A percentile compares a stretch with the other conserved stretches of the same genome.
Conservation (phyloP, 1,140 invertebrate species). For the Pogonomyrmex californicus region DNA sequence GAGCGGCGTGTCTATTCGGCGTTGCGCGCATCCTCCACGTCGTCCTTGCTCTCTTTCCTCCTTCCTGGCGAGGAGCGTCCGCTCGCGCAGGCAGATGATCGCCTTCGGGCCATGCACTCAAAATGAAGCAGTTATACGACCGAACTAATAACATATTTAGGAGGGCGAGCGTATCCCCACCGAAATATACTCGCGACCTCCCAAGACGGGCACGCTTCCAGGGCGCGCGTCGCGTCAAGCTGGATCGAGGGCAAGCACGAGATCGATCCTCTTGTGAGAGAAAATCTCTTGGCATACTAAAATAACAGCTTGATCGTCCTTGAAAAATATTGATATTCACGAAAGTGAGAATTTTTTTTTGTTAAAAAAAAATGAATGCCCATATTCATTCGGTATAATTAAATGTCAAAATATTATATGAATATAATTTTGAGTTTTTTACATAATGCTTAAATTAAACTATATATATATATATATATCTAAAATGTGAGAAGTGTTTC, state of each 20-base stretch:
- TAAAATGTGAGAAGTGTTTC: background rate
- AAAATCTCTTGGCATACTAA: background rate
- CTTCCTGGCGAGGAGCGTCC: constrained; percentile 45
- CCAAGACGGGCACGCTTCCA: constrained; percentile 84
- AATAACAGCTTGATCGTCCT: constrained; percentile 8
- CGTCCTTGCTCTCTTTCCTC: constrained; percentile 53
- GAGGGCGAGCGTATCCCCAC: constrained; percentile 77
- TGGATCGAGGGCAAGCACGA: constrained; percentile 39
- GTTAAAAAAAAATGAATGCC: background rate
- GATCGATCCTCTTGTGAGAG: constrained; percentile 27
- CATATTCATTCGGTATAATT: background rate
- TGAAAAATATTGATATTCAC: constrained; percentile 19
- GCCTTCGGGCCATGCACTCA: constrained; percentile 81
- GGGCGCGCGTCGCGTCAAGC: constrained; percentile 32
- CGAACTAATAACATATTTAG: constrained; percentile 86
- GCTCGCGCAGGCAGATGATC: constrained; percentile 81
- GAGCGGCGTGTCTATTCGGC: constrained; percentile 40
- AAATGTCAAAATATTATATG: background rate
- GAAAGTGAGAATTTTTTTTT: constrained; percentile 2
- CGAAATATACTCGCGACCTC: constrained; percentile 81
- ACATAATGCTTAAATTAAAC: too few relatives aligned
- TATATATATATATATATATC: too few relatives aligned
- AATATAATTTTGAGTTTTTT: background rate
- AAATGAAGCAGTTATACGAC: constrained; percentile 86
- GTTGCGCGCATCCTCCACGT: constrained; percentile 52